Base-by-base conservation (phyloP, 2,888 invertebrate genomes). In the Melanargia galathea region DNA sequence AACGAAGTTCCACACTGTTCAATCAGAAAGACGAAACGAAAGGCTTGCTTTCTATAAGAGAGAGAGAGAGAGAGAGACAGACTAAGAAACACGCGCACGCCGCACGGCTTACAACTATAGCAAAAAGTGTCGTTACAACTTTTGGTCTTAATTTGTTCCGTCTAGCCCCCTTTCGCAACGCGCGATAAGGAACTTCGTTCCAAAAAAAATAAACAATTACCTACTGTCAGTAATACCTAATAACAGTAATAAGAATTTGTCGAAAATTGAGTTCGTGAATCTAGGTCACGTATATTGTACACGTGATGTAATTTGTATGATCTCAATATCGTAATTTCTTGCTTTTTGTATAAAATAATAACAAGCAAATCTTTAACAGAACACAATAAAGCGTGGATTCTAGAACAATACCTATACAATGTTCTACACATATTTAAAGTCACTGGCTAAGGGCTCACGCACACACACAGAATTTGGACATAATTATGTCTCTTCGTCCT, bases 341-440 rank as follows among this genome's bases (percentile, higher is more conserved):
- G n/a, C 18, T 18, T 46, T 46, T 46, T 22, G 5, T 46, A 16
- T 30, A 26, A 49, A 26, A 52, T 11, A 18, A 33, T 20, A 52
- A 52, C 33, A 33, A 33, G 20, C 18, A 13, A 52, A 35, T 13
- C 52, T 30, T 33, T 30, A 33, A 51, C 2, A 51, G 6, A 30
- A 16, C n/a, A 24, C 7, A 48, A 26, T 30, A 30, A 51, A 51
- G 51, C 18, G 16, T 30, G 51, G 18, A 18, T 16, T 49, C 26
- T 26, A 18, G 30, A 46, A 46, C 26, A 30, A 10, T 8, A 1
- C 11, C 26, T 26, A 10, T 8, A 1, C 11, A 18, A 30, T n/a
- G 51, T 30, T 51, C 51, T 51, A 11, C 11, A 33, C 30, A 30
- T 49, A 49, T 26, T n/a, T 26, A 24, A 51, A 30, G 51, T 51